These are phyloP conservation scores for Xiphias gladius DNA, from an alignment of 2,113 vertebrate genomes.

Conservation along the genomic window DNA sequence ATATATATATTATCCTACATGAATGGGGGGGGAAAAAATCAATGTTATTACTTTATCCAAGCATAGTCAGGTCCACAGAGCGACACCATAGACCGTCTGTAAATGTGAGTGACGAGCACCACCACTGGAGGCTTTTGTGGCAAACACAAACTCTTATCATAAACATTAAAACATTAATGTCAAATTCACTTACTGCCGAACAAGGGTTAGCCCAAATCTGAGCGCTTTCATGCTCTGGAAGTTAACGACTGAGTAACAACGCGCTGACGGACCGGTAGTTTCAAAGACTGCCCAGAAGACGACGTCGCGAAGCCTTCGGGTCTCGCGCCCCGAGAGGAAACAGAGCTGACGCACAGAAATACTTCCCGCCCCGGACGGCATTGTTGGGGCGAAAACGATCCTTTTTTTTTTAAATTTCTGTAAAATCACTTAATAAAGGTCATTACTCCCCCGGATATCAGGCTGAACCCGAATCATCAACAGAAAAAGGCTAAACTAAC, in stretches of 20 bases:
- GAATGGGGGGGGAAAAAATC: too few relatives aligned
- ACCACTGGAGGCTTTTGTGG: too few relatives aligned
- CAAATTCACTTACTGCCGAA: conserved; percentile 82
- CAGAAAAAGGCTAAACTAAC: background rate
- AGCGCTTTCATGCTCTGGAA: conserved; percentile 52
- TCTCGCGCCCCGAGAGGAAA: background rate
- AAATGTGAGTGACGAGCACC: background rate
- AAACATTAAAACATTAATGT: background rate
- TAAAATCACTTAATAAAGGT: background rate
- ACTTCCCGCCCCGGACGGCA: too few relatives aligned
- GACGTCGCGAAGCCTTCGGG: too few relatives aligned
- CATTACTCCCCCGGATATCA: background rate
- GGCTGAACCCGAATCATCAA: background rate
- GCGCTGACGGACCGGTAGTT: background rate
- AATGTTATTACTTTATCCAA: background rate
- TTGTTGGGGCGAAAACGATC: too few relatives aligned
- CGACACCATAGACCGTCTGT: background rate
- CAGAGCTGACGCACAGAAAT: too few relatives aligned
- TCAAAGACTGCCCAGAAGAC: background rate
- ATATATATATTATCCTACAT: too few relatives aligned
- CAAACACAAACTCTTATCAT: background rate
- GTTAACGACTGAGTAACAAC: background rate
- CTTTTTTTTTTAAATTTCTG: too few relatives aligned
- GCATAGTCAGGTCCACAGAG: background rate
- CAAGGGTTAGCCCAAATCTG: conserved; percentile 76